These are phyloP conservation scores for Monomorium pharaonis DNA, from an alignment of 1,140 invertebrate genomes.

Conservation along the genomic window DNA sequence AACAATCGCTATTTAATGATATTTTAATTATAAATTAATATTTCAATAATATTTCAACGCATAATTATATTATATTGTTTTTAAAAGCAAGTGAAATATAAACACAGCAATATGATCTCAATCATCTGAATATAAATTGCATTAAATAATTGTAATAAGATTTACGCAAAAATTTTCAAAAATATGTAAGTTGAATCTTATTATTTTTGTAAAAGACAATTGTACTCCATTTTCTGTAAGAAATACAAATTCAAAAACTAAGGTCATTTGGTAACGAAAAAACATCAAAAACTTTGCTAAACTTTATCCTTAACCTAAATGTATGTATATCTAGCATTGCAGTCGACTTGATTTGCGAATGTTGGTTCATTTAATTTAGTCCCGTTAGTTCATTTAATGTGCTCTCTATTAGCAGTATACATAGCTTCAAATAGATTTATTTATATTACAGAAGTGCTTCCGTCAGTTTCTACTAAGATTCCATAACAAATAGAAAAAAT, in stretches of 20 bases:
- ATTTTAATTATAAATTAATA: not conserved
- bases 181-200: not conserved
- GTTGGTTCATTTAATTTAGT: constrained; percentile 48
- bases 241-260: not conserved
- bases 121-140: not conserved
- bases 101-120: not conserved
- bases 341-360: constrained; percentile 7
- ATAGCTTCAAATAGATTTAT: not conserved
- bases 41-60: not conserved
- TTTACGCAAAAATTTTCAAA: not conserved
- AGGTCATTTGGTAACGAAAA: constrained; percentile 8
- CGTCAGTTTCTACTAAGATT: not conserved
- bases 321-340: constrained; percentile 4
- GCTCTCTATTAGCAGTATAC: constrained; percentile 29
- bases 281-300: not conserved
- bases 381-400: constrained; percentile 49
- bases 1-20: constrained; percentile 3
- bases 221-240: not conserved
- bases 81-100: not conserved
- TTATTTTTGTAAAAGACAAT: not conserved
- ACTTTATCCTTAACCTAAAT: constrained; percentile 31
- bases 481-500: not conserved
- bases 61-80: not conserved
- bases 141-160: not conserved
- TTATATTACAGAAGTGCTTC: constrained; percentile 27